Conservation (phyloP, 2,888 invertebrate species). For the Drosophila ochracea region DNA sequence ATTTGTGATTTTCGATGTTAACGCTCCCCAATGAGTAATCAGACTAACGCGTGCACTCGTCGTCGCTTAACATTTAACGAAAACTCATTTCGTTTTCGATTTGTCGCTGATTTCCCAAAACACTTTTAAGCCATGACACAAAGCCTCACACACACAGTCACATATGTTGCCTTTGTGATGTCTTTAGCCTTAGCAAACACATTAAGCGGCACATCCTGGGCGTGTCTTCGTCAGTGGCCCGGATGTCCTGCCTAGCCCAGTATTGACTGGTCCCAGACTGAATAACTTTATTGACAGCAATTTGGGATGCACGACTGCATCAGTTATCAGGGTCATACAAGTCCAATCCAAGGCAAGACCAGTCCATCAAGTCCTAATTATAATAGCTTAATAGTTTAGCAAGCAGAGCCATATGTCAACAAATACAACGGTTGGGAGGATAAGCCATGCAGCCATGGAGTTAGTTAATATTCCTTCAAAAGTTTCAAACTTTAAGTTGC, state of each 20-base stretch:
- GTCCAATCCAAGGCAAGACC: slow-evolving; percentile 17
- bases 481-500: background rate
- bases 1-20: slow-evolving; percentile 17
- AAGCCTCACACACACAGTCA: slow-evolving; percentile 8
- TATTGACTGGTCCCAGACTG: slow-evolving; percentile 36
- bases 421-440: background rate
- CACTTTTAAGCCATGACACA: slow-evolving; percentile 39
- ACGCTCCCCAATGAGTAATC: slow-evolving; percentile 72
- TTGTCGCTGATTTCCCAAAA: slow-evolving; percentile 75
- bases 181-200: slow-evolving; percentile 58
- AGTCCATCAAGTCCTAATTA: slow-evolving; percentile 20
- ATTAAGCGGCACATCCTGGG: slow-evolving; percentile 71
- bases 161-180: slow-evolving; percentile 21
- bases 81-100: slow-evolving; percentile 71
- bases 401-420: background rate
- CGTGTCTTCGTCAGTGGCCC: slow-evolving; percentile 40
- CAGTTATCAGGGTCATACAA: slow-evolving; percentile 43
- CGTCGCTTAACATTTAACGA: slow-evolving; percentile 37
- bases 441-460: background rate
- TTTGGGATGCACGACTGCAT: slow-evolving; percentile 77
- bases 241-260: slow-evolving; percentile 58
- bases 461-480: background rate
- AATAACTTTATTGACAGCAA: slow-evolving; percentile 64
- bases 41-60: slow-evolving; percentile 25
- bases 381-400: slow-evolving; percentile 15